Evolutionary conservation across 2,888 invertebrate genomes (phyloP).

Genomic region (Melinaea marsaeus): DNA sequence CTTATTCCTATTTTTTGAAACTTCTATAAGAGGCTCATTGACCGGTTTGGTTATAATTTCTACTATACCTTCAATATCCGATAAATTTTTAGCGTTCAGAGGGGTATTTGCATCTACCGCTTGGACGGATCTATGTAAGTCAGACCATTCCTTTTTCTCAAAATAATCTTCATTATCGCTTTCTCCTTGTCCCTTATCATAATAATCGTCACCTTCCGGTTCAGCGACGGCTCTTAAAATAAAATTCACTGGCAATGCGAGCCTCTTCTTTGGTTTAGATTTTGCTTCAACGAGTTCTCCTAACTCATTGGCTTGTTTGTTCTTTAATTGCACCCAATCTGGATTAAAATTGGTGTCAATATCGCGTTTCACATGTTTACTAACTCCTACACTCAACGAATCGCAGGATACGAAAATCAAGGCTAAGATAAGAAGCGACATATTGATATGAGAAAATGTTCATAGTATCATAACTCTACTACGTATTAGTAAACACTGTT

Average conservation of each 20-base stretch:
- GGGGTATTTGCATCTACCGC: constrained; percentile 31
- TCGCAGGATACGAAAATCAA: constrained; percentile 40
- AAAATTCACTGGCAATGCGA: constrained; percentile 61
- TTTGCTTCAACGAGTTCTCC: constrained; percentile 61
- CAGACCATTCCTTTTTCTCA: constrained; percentile 68
- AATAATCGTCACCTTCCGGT: constrained; percentile 56
- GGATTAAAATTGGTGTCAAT: constrained; percentile 56
- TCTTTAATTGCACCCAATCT: constrained; percentile 72
- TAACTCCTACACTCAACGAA: constrained; percentile 53
- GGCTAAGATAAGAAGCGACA: constrained; percentile 33
- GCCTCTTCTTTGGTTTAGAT: constrained; percentile 60
- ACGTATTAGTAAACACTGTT: constrained; percentile 31
- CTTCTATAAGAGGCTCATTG: constrained; percentile 38
- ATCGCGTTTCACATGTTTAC: constrained; percentile 58
- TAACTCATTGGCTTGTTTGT: constrained; percentile 61
- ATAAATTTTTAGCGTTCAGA: constrained; percentile 24
- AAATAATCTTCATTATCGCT: constrained; percentile 58
- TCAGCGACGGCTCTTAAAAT: constrained; percentile 56
- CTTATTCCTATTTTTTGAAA: constrained; percentile 24
- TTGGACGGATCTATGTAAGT: constrained; percentile 44
- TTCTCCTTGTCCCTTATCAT: constrained; percentile 57
- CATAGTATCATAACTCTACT: constrained; percentile 39
- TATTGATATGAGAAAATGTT: constrained; percentile 32
- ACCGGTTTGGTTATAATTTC: constrained; percentile 50
- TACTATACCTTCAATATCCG: constrained; percentile 64